Evolutionary conservation across 2,113 vertebrate genomes (phyloP).

Genomic region (Ranitomeya variabilis): DNA sequence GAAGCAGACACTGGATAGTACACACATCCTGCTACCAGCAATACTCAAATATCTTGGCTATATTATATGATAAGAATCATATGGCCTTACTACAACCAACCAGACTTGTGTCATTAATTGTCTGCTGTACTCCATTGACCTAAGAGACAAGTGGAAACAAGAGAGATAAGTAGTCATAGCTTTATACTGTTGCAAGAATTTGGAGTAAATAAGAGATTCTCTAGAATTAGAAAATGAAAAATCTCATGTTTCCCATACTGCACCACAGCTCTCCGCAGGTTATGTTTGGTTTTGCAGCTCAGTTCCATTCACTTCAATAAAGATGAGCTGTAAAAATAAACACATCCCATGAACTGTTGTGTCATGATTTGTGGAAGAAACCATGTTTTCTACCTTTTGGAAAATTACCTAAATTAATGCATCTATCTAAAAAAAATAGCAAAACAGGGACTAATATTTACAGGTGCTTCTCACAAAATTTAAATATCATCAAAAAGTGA

Average conservation of each 20-base stretch:
- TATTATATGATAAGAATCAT: slow-evolving; percentile 79
- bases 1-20: slow-evolving; percentile 23
- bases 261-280: background rate
- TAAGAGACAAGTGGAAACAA: slow-evolving; percentile 81
- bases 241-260: background rate
- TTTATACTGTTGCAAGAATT: slow-evolving; percentile 46
- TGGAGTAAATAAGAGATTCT: background rate
- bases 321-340: background rate
- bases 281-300: too few species aligned
- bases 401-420: too few species aligned
- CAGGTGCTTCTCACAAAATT: too few species aligned
- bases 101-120: slow-evolving; percentile 79
- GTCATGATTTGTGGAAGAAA: too few species aligned
- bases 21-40: slow-evolving; percentile 74
- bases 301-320: background rate
- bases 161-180: slow-evolving; percentile 76
- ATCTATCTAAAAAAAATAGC: too few species aligned
- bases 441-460: too few species aligned
- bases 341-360: background rate
- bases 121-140: slow-evolving; percentile 78
- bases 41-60: slow-evolving; percentile 70
- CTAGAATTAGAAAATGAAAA: background rate
- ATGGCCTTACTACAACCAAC: slow-evolving; percentile 71
- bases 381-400: too few species aligned
- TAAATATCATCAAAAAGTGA: too few species aligned